Evolutionary conservation across 2,888 invertebrate species (phyloP).

Genomic region (Smittia aterrima): DNA sequence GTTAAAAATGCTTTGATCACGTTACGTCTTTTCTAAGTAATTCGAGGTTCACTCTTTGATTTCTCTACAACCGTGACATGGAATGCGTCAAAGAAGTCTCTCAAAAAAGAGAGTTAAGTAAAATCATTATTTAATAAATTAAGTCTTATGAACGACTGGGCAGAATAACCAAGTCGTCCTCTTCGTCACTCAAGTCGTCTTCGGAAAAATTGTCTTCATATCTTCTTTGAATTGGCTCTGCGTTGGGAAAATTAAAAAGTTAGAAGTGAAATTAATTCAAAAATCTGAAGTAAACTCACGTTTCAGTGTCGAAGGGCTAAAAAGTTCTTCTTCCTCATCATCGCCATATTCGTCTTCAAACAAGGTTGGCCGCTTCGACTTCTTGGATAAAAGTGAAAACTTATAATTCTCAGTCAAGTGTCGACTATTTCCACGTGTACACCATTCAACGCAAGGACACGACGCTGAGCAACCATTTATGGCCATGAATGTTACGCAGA

Average conservation of each 20-base stretch:
- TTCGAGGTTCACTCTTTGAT: no score
- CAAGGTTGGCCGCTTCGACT: conserved; percentile 47
- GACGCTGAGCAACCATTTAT: conserved; percentile 7
- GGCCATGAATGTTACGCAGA: conserved; percentile 10
- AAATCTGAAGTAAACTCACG: not conserved
- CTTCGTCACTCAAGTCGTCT: conserved; percentile 15
- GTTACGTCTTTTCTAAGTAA: no score
- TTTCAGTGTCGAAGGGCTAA: not conserved
- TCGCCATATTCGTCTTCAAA: conserved; percentile 50
- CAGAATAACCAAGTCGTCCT: conserved; percentile 26
- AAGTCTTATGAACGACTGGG: conserved; percentile 10
- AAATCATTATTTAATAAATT: no score
- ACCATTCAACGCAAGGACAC: conserved; percentile 1
- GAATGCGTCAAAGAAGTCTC: no score
- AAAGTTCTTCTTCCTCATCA: conserved; percentile 46
- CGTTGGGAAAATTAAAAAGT: not conserved
- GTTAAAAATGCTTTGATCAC: no score
- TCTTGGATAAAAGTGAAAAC: conserved; percentile 53
- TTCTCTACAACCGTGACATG: no score
- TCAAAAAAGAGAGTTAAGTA: no score
- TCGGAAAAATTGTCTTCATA: conserved; percentile 31
- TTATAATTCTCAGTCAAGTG: conserved; percentile 25
- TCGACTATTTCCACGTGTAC: not conserved
- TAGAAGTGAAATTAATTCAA: not conserved
- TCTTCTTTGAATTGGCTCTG: conserved; percentile 11